Percentiles rank a stretch among this genome's conserved stretches.
Evolutionary conservation across 2,888 invertebrate species (phyloP).

Genomic region (Perithous albicinctus): DNA sequence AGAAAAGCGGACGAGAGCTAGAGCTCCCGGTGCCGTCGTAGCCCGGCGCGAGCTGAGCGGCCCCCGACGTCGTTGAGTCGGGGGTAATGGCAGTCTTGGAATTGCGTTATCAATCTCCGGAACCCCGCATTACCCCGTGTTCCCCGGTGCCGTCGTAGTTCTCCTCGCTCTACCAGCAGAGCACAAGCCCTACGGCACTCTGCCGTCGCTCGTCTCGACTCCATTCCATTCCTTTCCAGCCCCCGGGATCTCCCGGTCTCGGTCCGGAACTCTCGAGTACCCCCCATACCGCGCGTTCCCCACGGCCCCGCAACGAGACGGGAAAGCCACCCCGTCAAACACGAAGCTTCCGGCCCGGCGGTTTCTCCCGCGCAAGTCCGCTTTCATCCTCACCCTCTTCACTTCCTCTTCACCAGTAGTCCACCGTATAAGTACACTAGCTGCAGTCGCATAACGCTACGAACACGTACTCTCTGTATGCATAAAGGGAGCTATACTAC

Average conservation of each 20-base stretch:
- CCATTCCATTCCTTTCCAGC: conserved; percentile 88
- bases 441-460: conserved; percentile 60
- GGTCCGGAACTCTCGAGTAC: conserved; percentile 72
- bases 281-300: conserved; percentile 72
- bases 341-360: conserved; percentile 77
- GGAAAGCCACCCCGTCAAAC: conserved; percentile 79
- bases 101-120: conserved; percentile 85
- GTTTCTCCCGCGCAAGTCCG: conserved; percentile 73
- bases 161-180: conserved; percentile 68
- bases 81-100: conserved; percentile 84
- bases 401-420: conserved; percentile 49
- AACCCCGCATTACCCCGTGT: conserved; percentile 78
- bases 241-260: conserved; percentile 85
- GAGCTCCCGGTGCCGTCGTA: conserved; percentile 74
- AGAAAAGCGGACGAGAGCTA: conserved; percentile 77
- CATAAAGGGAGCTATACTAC: conserved; percentile 51
- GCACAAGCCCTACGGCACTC: conserved; percentile 72
- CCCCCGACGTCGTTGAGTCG: conserved; percentile 77
- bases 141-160: conserved; percentile 67
- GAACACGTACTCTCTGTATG: conserved; percentile 44
- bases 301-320: conserved; percentile 71
- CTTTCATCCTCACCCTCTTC: conserved; percentile 57
- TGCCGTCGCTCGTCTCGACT: conserved; percentile 76
- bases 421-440: conserved; percentile 50
- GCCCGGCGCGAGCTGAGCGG: conserved; percentile 74